Evolutionary conservation across 2,113 vertebrate genomes (phyloP), one percentile per base, ranked within the genome.

Genomic region (Phaethornis superciliosus): DNA sequence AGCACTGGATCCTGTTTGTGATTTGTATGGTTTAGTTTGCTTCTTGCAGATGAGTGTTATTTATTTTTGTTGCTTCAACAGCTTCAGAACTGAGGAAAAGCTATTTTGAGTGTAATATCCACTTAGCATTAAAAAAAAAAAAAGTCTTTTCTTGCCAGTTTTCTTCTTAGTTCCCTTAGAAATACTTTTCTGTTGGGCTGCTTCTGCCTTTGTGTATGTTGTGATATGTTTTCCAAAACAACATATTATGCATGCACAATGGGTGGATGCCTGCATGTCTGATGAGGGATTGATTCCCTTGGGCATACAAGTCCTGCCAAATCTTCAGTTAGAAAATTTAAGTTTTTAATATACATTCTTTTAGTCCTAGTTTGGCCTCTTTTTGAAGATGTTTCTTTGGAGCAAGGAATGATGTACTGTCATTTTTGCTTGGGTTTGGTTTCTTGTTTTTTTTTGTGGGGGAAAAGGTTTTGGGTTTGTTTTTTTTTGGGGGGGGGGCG

Each of bases 191-290:
- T 90, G 20, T 63, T 79, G 84, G 70, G 69, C 81, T 92, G 77
- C 52, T 78, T 87, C 65, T 89, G 62, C 84, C 44, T 59, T 60
- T 74, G 70, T 89, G 52, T 78, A 10, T 74, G 32, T 83, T 78
- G 37, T 52, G 67, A 32, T 87, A 10, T 14, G 18, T 81, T 69
- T 81, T 40, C 74, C 70, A 56, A 49, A 84, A 23, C 74, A 79
- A 54, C 33, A 33, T 23, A 18, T 51, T 84, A 2, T 71, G 77
- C 74, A 30, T 68, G 65, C 30, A 4, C 27, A 46, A 59, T 72
- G 90, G 47, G 54, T 60, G 63, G 55, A 92, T 94, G 78, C 81
- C 81, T 92, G 91, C 86, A 78, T 86, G 87, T 84, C 81, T 94
- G 89, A 95, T 37, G 89, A 92, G 62, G 69, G 70, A 37, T 60